Evolutionary conservation across 2,113 vertebrate species (phyloP).

Genomic region (Charadrius vociferus): DNA sequence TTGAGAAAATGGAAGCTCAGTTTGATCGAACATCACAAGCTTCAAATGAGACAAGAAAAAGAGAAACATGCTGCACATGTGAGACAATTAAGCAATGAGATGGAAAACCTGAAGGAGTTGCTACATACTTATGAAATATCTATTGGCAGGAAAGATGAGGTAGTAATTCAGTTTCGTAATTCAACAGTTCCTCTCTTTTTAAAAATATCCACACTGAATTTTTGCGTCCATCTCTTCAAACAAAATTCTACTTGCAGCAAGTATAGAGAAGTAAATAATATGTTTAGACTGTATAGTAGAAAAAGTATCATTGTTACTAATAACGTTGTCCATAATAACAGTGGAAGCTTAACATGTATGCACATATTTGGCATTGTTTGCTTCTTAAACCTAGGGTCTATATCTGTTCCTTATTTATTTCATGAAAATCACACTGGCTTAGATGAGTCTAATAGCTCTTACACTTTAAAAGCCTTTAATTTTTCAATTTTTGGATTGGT

Average conservation of each 20-base stretch:
- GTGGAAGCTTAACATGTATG: not conserved
- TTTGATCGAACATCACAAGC: conserved; percentile 85
- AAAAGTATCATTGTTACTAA: not conserved
- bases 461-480: not conserved
- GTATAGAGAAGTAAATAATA: not conserved
- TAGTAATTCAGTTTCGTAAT: conserved; percentile 46
- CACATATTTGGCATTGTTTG: not conserved
- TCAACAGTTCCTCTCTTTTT: not conserved
- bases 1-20: conserved; percentile 89
- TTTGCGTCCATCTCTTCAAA: not conserved
- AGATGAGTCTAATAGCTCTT: not conserved
- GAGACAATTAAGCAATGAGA: conserved; percentile 78
- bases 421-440: not conserved
- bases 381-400: not conserved
- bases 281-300: not conserved
- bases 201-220: not conserved
- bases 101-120: conserved; percentile 83
- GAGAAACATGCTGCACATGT: conserved; percentile 78
- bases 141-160: conserved; percentile 92
- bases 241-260: not conserved
- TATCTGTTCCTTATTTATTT: not conserved
- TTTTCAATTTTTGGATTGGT: not conserved
- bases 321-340: not conserved
- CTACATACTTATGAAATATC: conserved; percentile 87
- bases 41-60: conserved; percentile 86